Evolutionary conservation across 1,140 invertebrate genomes (phyloP), one percentile per base, ranked within the genome.

Genomic region (Drosophila sulfurigaster): DNA sequence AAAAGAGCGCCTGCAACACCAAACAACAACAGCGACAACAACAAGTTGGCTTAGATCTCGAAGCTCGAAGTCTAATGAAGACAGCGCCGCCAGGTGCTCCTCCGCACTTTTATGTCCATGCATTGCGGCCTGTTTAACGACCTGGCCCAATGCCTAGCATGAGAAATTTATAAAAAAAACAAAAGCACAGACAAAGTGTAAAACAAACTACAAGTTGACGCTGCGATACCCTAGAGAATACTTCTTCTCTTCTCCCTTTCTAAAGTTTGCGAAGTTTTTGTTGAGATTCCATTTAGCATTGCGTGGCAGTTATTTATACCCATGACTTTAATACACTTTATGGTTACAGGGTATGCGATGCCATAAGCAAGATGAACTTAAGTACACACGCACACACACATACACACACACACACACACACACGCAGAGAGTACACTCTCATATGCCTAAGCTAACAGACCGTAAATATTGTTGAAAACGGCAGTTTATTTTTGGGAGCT

Each of bases 401-500:
- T 35, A 63, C 16, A 54, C 66, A 48, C 63, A 79, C 63, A 54
- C 30, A 54, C 66, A 48, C 63, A 82, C 66, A 54, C 30, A 45
- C 43, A 63, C 20, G 3, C 0, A 3, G 20, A 25, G 3, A 25
- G 20, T 25, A 25, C 20, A 72, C 72, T 66, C 71, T 60, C 81
- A 80, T 73, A 68, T 68, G 78, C 82, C 82, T 80, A 88, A 87
- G 83, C 83, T 75, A 88, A 88, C 83, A 88, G 77, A 87, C 83
- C 80, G 83, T 87, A 87, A 87, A 87, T 87, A 87, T 88, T 88
- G 79, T 88, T 78, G 65, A 88, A 82, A 87, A 82, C 66, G 74
- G 77, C 80, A 88, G 83, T 88, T 82, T 82, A 87, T 87, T 87
- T 87, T 88, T 83, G 77, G 83, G 60, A 54, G 58, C 48, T 35